Percentiles rank a stretch among this genome's conserved stretches.
phyloP scores from a whole-genome alignment of 2,888 invertebrate species.

The Dastarcus helophoroides region DNA sequence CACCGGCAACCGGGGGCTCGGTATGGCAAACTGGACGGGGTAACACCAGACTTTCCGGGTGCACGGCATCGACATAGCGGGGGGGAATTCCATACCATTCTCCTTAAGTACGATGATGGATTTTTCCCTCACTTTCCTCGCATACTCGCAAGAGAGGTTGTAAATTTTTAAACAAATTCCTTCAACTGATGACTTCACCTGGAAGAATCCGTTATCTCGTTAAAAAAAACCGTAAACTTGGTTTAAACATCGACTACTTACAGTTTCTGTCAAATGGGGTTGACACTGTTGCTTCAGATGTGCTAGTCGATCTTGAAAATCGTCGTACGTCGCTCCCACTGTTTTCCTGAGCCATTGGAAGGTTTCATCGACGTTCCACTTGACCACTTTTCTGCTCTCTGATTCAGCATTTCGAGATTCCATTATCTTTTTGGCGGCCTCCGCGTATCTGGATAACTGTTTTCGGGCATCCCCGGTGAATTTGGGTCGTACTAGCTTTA shows the following conservation, averaged over 20 bases:
- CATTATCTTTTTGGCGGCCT: constrained; percentile 94
- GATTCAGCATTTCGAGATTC: constrained; percentile 86
- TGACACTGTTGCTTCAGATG: constrained; percentile 93
- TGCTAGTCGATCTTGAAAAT: constrained; percentile 78
- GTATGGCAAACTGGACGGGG: constrained; percentile 81
- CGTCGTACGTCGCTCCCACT: constrained; percentile 87
- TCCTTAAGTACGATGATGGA: constrained; percentile 78
- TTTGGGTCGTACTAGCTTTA: constrained; percentile 89
- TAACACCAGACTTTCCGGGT: constrained; percentile 91
- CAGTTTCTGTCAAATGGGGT: constrained; percentile 89
- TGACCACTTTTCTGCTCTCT: constrained; percentile 92
- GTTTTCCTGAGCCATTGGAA: constrained; percentile 91
- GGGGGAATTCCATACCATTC: constrained; percentile 58
- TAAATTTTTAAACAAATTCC: constrained; percentile 91
- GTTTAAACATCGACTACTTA: constrained; percentile 17
- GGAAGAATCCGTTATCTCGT: constrained; percentile 7
- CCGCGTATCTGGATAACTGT: constrained; percentile 75
- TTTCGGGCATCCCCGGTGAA: constrained; percentile 92
- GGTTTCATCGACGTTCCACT: constrained; percentile 97
- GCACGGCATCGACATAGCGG: constrained; percentile 51
- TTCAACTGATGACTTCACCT: constrained; percentile 81
- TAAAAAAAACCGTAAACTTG: background rate
- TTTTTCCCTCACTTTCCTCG: constrained; percentile 79
- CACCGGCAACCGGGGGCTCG: constrained; percentile 72
- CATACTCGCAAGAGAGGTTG: constrained; percentile 82